Base-by-base conservation (phyloP, 2,888 invertebrate genomes). In the Acanthococcus lagerstroemiae region DNA sequence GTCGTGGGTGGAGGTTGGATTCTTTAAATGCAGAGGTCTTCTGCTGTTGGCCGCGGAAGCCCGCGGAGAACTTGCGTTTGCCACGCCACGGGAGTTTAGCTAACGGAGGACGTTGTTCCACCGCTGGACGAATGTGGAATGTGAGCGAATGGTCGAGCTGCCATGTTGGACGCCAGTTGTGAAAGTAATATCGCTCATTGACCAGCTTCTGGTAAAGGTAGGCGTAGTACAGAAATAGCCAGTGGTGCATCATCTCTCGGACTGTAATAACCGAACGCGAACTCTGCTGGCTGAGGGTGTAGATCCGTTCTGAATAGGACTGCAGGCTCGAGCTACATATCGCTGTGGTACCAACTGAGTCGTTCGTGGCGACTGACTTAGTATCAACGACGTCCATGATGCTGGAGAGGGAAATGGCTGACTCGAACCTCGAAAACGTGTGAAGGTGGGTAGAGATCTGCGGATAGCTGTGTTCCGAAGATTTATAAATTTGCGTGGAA, bases 341-440 rank as follows among this genome's bases (percentile, higher is more conserved):
- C 17, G 2, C 30, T n/a, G 27, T 37, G 37, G n/a, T 52, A 52
- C 52, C 30, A 45, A 45, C 45, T 19, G 27, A 19, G 27, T 30
- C 48, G 37, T 61, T 26, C 30, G 50, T 50, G 61, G 37, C 52
- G 30, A 30, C 50, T 61, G 52, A 61, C 50, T 37, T 50, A 61
- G 50, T 50, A 52, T 50, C 52, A 30, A 26, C 52, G 52, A 50
- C 61, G 30, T 61, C 17, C 54, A 50, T 61, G 37, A 37, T 37
- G 22, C 22, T 52, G 24, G 52, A 24, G 22, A 52, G 21, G 22
- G 24, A 48, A 52, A 24, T 15, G 9, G 9, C 21, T 52, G 52
- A 15, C 27, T 50, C 50, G 48, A 61, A 61, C 61, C 37, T 61
- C 52, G 61, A 61, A 27, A 61, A 61, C 61, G 50, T 26, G 46